Base-by-base conservation (phyloP, 2,797 vertebrate species). In the Euthynnus affinis region DNA sequence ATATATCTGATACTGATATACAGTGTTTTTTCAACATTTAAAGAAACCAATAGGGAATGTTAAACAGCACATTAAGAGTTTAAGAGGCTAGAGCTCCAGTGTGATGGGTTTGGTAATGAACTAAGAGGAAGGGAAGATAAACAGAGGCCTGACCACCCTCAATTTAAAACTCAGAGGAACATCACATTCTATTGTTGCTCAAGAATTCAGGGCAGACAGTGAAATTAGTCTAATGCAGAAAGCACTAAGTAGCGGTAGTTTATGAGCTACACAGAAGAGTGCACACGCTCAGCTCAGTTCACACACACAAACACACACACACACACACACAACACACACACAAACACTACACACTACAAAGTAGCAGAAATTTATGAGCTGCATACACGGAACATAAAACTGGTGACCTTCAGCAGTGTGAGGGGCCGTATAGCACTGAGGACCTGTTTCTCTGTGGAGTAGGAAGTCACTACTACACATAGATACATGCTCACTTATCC, bases 361-460 rank as follows among this genome's bases (percentile, higher is more conserved):
- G 90, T 94, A 93, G 90, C 90, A 89, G 90, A 89, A 92, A 93
- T 94, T 93, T 94, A 94, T 93, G 92, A 89, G 92, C 92, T 88
- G 89, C 91, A 94, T 92, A 91, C 90, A 93, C 77, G 85, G 91
- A 92, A 93, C 92, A 94, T 94, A 93, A 94, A 93, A 94, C 88
- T 49, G 42, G 79, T 94, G 94, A 94, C 94, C 94, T 94, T 94
- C 92, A 93, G 89, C 89, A 64, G 88, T 85, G 86, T 72, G 82
- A 91, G 89, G 73, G 90, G 88, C 89, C 60, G 74, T 88, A 79
- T 73, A 87, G 87, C 85, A 83, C 74, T 65, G 62, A 91, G 84
- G 89, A 92, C 90, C 91, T 88, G 91, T 86, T 90, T 83, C 90
- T 90, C 83, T 85, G 84, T 86, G 84, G 86, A 91, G 74, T 66